These are phyloP conservation scores for Nannobrachium achirus DNA, from an alignment of 2,113 vertebrate genomes.

Conservation along the genomic window DNA sequence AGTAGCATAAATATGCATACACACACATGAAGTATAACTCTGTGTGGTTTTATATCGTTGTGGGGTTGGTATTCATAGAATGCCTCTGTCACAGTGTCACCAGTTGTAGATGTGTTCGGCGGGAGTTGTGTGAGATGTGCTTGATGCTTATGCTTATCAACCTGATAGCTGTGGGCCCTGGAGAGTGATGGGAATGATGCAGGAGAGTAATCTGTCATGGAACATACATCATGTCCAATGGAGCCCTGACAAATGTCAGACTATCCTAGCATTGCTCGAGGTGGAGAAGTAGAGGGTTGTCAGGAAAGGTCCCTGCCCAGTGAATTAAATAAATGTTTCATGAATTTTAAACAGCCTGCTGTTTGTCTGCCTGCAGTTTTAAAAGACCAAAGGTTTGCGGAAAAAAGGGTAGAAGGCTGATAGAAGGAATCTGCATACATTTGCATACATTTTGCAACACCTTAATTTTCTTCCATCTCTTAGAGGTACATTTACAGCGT, in stretches of 20 bases:
- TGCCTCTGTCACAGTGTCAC: constrained; percentile 24
- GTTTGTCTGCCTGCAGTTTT: constrained; percentile 79
- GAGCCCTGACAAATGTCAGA: constrained; percentile 68
- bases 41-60: background rate
- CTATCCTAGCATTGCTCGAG: constrained; percentile 43
- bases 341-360: constrained; percentile 80
- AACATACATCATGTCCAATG: constrained; percentile 67
- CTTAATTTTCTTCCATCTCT: constrained; percentile 73
- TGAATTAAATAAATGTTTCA: constrained; percentile 78
- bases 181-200: constrained; percentile 51
- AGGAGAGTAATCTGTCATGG: constrained; percentile 57
- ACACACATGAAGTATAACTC: no score
- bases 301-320: constrained; percentile 67
- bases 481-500: constrained; percentile 60
- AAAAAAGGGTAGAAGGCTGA: constrained; percentile 55
- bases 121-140: constrained; percentile 14
- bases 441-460: constrained; percentile 77
- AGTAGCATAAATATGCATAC: no score
- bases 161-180: constrained; percentile 44
- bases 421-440: constrained; percentile 80
- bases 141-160: constrained; percentile 35
- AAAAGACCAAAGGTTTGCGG: constrained; percentile 74
- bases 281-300: constrained; percentile 67
- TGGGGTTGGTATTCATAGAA: constrained; percentile 2
- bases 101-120: constrained; percentile 18